Evolutionary conservation across 2,888 invertebrate genomes (phyloP), one percentile per base, ranked within the genome.

Genomic region (Glomeris marginata): DNA sequence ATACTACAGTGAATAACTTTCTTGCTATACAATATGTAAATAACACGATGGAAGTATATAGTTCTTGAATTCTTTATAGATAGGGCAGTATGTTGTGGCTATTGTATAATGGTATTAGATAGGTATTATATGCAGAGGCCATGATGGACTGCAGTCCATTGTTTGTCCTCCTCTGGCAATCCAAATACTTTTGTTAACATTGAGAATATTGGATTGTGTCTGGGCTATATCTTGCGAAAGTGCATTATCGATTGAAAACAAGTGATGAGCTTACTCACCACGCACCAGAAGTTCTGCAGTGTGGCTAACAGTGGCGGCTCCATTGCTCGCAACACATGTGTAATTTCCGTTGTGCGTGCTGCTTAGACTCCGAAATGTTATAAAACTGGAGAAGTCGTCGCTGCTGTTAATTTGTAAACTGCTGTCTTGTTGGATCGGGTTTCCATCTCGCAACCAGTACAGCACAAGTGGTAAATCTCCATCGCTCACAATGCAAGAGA

Each of bases 371-470:
- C 47, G 47, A 47, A 47, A 47, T 40, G 47, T 47, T 38, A 47
- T 47, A 28, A 41, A 37, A 22, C 47, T 47, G 28, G 47, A 47
- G 21, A 47, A 47, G 28, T 47, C 47, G 28, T 47, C 47, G 28
- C 28, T 40, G 21, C 28, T 41, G 28, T 47, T 38, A 40, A 47
- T 40, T 41, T 47, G 40, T 47, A 47, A 28, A 21, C 40, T 34
- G 28, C 21, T 34, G 40, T 41, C 22, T 22, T 47, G 22, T 6
- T 38, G 47, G 33, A 47, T 47, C 72, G 69, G 79, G 74, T 64
- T 78, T 72, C 79, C 82, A 70, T 85, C 84, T 75, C 84, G 84
- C 60, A 81, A 77, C 84, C 84, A 85, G 67, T 76, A 75, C 67
- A 85, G 78, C 65, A 77, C 75, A 58, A 85, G 72, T 58, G 85